Evolutionary conservation across 2,797 vertebrate species (phyloP), one percentile per base, ranked within the genome.

Genomic region (Sebastes wilsoni): DNA sequence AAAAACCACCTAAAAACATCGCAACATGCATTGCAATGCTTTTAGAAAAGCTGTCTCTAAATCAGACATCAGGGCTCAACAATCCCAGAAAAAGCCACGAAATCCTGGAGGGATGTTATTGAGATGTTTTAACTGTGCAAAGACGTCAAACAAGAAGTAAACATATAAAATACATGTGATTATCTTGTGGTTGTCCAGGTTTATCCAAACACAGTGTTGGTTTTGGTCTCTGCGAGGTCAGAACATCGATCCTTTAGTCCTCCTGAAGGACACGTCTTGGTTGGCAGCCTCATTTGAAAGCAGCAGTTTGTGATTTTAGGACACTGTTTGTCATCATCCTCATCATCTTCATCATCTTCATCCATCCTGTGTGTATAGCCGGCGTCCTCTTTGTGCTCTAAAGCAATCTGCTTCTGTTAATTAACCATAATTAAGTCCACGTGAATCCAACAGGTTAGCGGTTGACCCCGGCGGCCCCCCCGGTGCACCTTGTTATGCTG

Each of bases 401-500:
- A 78, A 81, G 64, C 67, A 77, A 75, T 85, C 69, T 61, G 69
- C 79, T 56, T 49, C 30, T 73, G 64, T 72, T 87, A 71, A 81
- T 84, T 58, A 75, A 55, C 30, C 38, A 22, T 80, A 88, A 90
- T 88, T 75, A 87, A 78, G 75, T 83, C 72, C 56, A 59, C 14
- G 74, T 79, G 83, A 88, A 73, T 85, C 30, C 80, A 80, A 46
- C 76, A 75, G 80, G 77, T 83, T 22, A 62, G 74, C 56, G n/a
- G 54, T 42, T 88, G 82, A 83, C 80, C 77, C 59, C 1, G 46
- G 20, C 27, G 9, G 55, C 68, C 78, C 66, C 66, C 27, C 32
- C 28, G 1, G 60, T 8, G 0, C 77, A 74, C 70, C 87, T 89
- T 74, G 75, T 88, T 86, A 89, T 86, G 84, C 88, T 22, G 86